Conservation (phyloP, 2,888 invertebrate species). For the Coremacera marginata region DNA sequence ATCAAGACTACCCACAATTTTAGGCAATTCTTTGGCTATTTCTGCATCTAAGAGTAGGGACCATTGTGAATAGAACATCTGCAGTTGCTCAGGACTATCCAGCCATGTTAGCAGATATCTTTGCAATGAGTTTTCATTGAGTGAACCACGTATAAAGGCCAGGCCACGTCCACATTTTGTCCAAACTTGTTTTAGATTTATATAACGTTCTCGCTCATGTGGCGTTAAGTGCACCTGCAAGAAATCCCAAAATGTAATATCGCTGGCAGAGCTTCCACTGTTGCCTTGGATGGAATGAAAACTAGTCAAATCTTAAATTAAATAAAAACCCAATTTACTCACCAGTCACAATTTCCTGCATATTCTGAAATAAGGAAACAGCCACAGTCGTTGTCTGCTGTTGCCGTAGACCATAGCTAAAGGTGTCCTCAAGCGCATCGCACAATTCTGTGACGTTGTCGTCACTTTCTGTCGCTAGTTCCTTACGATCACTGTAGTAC, state of each 20-base stretch:
- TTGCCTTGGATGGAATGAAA: slow-evolving; percentile 31
- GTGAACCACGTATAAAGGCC: slow-evolving; percentile 88
- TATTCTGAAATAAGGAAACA: slow-evolving; percentile 73
- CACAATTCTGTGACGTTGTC: slow-evolving; percentile 72
- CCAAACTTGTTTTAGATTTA: slow-evolving; percentile 76
- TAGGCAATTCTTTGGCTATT: slow-evolving; percentile 82
- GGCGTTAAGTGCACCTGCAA: slow-evolving; percentile 84
- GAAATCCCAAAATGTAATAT: slow-evolving; percentile 81
- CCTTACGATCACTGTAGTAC: slow-evolving; percentile 88
- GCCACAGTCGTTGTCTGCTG: slow-evolving; percentile 70
- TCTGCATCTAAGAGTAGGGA: slow-evolving; percentile 87
- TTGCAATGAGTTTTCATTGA: slow-evolving; percentile 93
- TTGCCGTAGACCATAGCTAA: slow-evolving; percentile 82
- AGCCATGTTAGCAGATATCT: slow-evolving; percentile 83
- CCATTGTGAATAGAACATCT: slow-evolving; percentile 86
- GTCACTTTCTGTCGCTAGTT: slow-evolving; percentile 92
- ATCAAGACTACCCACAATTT: slow-evolving; percentile 88
- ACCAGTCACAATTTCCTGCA: slow-evolving; percentile 79
- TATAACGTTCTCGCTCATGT: slow-evolving; percentile 89
- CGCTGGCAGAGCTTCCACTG: slow-evolving; percentile 34
- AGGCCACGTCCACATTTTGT: slow-evolving; percentile 75
- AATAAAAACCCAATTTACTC: background rate
- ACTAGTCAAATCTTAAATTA: background rate
- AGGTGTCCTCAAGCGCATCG: slow-evolving; percentile 80
- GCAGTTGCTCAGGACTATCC: slow-evolving; percentile 74